Base-by-base conservation (phyloP, 2,888 invertebrate species). In the Stratiomys singularior region DNA sequence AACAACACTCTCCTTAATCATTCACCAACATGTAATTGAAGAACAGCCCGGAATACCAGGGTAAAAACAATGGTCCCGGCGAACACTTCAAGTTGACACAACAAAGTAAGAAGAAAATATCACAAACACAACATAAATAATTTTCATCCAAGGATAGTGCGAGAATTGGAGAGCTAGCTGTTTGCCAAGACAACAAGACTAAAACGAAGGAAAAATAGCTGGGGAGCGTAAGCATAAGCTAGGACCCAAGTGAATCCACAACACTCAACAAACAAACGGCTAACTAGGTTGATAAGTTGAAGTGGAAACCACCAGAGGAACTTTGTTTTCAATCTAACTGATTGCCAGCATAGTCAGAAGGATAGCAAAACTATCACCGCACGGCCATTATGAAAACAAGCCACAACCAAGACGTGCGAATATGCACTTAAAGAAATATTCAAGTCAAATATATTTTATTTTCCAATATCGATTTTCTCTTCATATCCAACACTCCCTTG, bases 381-480 rank as follows among this genome's bases (percentile, higher is more conserved):
- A 52, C 37, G 15, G 15, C 52, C 4, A 18, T 52, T 13, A 52
- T 13, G 15, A 52, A 52, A 52, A 52, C 18, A 52, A 18, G 4
- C 15, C 7, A 15, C 15, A 52, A 52, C 15, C 4, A 13, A 52
- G 37, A 37, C 37, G 37, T 37, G 37, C 37, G 37, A 9, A 52
- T 13, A 52, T 18, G 15, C 15, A 52, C 15, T 52, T 52, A 18
- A 52, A 13, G 37, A 66, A 23, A 66, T 66, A 37, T 66, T 66
- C 66, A 66, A 27, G 37, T 37, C 18, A 66, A 66, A 52, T 52
- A n/a, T 66, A 37, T 66, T 66, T 66, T 66, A 66, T 66, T 66
- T 66, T 23, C 63, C 13, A 66, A 27, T 66, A 66, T 66, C 66
- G 66, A 66, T 66, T 66, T 66, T 66, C 37, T 37, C 23, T 27